Percentiles rank a stretch among this genome's conserved stretches.
Evolutionary conservation across 2,113 vertebrate species (phyloP).

Genomic region (Coryphaenoides rupestris): DNA sequence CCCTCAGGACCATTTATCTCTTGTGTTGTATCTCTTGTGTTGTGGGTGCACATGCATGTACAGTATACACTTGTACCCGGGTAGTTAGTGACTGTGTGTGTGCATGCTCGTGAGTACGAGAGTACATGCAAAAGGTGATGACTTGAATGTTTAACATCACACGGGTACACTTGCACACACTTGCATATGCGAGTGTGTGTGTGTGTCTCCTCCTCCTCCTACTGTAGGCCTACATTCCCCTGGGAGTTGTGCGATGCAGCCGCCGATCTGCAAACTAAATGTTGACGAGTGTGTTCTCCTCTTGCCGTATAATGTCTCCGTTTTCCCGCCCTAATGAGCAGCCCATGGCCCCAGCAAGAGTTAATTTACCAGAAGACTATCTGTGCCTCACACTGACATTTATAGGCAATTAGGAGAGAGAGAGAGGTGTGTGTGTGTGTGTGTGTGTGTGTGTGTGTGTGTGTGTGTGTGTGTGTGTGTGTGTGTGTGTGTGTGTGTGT

Average conservation of each 20-base stretch:
- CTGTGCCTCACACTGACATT: conserved; percentile 66
- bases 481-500: conserved; percentile 1
- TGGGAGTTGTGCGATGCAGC: conserved; percentile 39
- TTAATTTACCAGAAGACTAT: conserved; percentile 64
- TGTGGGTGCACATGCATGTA: background rate
- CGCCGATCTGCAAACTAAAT: conserved; percentile 38
- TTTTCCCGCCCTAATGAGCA: conserved; percentile 64
- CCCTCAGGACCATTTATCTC: conserved; percentile 56
- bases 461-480: background rate
- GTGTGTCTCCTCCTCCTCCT: conserved; percentile 19
- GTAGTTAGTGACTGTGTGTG: background rate
- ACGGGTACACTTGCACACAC: conserved; percentile 19
- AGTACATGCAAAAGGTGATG: conserved; percentile 23
- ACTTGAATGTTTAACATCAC: conserved; percentile 30
- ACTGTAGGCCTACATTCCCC: conserved; percentile 34
- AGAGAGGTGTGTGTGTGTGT: conserved; percentile 26
- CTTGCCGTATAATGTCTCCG: conserved; percentile 45
- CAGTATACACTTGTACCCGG: background rate
- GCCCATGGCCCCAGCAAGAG: conserved; percentile 48
- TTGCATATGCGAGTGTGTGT: conserved; percentile 16
- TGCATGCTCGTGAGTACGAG: conserved; percentile 35
- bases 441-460: conserved; percentile 27
- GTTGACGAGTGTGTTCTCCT: conserved; percentile 57
- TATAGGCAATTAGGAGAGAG: conserved; percentile 68
- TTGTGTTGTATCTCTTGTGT: too few relatives aligned